These are phyloP conservation scores for Polypterus senegalus DNA, from an alignment of 2,113 vertebrate species.

Conservation along the genomic window DNA sequence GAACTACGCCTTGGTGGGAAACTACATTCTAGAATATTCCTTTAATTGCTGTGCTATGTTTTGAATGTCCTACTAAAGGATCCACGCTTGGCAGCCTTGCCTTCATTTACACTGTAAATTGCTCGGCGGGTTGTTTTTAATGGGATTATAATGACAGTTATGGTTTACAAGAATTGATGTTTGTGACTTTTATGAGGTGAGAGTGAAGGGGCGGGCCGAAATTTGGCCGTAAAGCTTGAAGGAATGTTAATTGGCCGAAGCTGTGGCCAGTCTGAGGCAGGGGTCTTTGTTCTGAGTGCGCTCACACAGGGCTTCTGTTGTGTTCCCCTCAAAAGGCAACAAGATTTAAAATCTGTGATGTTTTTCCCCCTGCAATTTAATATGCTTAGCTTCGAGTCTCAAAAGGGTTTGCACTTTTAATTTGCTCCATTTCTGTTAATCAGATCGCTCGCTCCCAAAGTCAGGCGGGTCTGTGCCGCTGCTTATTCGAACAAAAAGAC, in stretches of 20 bases:
- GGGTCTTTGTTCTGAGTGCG: constrained; percentile 42
- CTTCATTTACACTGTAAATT: constrained; percentile 33
- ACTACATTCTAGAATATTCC: constrained; percentile 29
- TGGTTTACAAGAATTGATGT: constrained; percentile 51
- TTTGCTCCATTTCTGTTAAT: constrained; percentile 3
- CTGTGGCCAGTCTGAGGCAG: constrained; percentile 32
- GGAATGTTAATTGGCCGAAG: constrained; percentile 70
- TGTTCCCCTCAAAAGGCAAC: constrained; percentile 33
- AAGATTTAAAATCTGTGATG: constrained; percentile 52
- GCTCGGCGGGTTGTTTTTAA: constrained; percentile 48
- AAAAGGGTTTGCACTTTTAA: constrained; percentile 4
- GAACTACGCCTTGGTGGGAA: constrained; percentile 22
- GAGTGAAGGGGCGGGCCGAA: constrained; percentile 42
- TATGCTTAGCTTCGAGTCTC: not conserved
- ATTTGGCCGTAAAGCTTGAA: constrained; percentile 41
- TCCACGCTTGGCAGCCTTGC: constrained; percentile 19
- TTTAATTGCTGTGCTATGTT: constrained; percentile 9
- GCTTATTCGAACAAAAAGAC: too few relatives aligned
- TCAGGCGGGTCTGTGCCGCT: too few relatives aligned
- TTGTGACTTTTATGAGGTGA: constrained; percentile 69
- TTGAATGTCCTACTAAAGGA: constrained; percentile 5
- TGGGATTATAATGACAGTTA: constrained; percentile 57
- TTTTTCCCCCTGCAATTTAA: constrained; percentile 13
- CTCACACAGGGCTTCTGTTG: constrained; percentile 42
- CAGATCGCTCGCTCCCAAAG: not conserved